phyloP scores from a whole-genome alignment of 2,113 vertebrate species.

The Azemiops feae region DNA sequence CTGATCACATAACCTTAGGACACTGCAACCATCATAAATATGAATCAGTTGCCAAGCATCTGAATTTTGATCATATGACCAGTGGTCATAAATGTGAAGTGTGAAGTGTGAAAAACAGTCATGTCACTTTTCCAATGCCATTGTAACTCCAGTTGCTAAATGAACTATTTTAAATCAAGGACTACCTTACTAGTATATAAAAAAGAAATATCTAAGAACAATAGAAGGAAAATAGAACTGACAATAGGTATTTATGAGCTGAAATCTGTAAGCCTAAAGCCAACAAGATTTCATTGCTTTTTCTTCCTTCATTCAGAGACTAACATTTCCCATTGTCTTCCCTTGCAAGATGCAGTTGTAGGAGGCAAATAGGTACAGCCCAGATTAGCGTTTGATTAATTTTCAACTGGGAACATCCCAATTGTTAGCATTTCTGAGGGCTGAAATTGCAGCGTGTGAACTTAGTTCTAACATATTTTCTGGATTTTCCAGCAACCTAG shows the following conservation, averaged over 20 bases:
- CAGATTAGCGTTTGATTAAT: neutral
- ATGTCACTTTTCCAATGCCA: too few relatives aligned
- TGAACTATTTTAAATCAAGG: too few relatives aligned
- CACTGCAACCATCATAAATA: too few relatives aligned
- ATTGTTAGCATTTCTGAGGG: neutral
- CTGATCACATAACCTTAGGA: too few relatives aligned
- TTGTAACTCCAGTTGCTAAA: too few relatives aligned
- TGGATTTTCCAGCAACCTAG: neutral
- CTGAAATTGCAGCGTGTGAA: neutral
- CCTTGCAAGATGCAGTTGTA: neutral
- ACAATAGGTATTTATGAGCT: neutral
- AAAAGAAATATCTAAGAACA: neutral
- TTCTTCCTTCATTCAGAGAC: neutral
- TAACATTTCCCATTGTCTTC: neutral
- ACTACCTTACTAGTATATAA: neutral
- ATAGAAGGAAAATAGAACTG: neutral
- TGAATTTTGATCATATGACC: too few relatives aligned
- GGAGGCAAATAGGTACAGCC: neutral
- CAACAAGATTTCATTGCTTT: neutral
- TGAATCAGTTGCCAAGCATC: too few relatives aligned
- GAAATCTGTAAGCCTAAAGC: neutral
- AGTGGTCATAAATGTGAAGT: too few relatives aligned
- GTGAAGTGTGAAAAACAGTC: too few relatives aligned
- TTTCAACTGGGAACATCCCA: neutral
- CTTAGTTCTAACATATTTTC: neutral